Evolutionary conservation across 2,888 invertebrate species (phyloP).

Genomic region (Adela reaumurella): DNA sequence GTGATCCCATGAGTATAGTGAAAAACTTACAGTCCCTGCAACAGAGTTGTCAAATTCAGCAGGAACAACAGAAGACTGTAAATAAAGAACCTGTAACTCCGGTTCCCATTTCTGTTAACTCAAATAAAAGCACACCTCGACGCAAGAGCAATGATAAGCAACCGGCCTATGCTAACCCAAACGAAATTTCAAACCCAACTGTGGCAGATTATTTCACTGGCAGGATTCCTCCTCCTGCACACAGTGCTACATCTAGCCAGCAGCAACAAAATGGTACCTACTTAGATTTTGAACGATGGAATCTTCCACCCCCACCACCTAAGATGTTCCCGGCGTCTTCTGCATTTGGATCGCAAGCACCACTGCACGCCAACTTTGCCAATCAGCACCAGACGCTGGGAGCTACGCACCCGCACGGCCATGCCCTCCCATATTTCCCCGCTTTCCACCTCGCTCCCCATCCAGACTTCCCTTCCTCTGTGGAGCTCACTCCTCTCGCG

Average conservation of each 20-base stretch:
- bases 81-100: slow-evolving; percentile 36
- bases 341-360: slow-evolving; percentile 57
- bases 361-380: slow-evolving; percentile 52
- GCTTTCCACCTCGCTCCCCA: slow-evolving; percentile 71
- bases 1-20: slow-evolving; percentile 73
- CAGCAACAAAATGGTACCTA: slow-evolving; percentile 65
- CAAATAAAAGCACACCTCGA: slow-evolving; percentile 32
- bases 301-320: slow-evolving; percentile 64
- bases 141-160: slow-evolving; percentile 61
- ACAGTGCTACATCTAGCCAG: slow-evolving; percentile 58
- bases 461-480: slow-evolving; percentile 62
- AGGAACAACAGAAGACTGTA: slow-evolving; percentile 34
- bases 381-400: slow-evolving; percentile 65
- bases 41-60: slow-evolving; percentile 58
- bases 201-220: slow-evolving; percentile 56
- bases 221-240: slow-evolving; percentile 70
- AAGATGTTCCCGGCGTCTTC: slow-evolving; percentile 65
- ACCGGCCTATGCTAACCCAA: slow-evolving; percentile 39
- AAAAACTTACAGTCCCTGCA: slow-evolving; percentile 66
- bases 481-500: slow-evolving; percentile 61
- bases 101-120: slow-evolving; percentile 22
- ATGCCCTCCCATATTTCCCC: slow-evolving; percentile 73
- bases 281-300: slow-evolving; percentile 81
- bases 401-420: slow-evolving; percentile 61
- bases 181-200: slow-evolving; percentile 49